Conservation (phyloP, 1,140 invertebrate species). For the Homarus americanus region DNA sequence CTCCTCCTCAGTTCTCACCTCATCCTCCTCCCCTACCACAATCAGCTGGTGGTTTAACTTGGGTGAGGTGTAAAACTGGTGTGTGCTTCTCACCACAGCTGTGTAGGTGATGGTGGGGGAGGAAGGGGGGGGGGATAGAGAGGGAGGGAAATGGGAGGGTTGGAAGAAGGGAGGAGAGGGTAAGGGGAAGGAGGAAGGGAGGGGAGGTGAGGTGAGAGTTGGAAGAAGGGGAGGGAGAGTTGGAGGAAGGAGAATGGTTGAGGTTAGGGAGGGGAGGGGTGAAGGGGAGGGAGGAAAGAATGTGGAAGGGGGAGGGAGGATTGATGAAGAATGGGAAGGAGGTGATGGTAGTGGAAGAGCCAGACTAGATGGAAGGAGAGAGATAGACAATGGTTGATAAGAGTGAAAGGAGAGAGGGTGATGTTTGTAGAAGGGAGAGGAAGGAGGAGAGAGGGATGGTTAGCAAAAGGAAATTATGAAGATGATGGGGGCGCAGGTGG, state of each 20-base stretch:
- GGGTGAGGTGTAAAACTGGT: too few species aligned
- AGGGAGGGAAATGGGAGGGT: background rate
- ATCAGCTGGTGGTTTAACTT: too few species aligned
- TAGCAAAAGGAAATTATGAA: background rate
- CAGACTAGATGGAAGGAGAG: background rate
- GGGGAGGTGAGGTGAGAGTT: background rate
- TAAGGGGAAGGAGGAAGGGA: background rate
- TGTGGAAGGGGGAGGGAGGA: background rate
- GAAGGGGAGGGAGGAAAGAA: background rate
- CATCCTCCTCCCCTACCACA: too few species aligned
- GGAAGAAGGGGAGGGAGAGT: background rate
- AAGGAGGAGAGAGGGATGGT: background rate
- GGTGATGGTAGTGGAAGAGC: background rate
- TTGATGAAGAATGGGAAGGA: background rate
- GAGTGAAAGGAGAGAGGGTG: background rate
- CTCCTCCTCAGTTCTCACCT: too few species aligned
- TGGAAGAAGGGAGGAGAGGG: background rate
- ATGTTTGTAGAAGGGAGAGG: too few species aligned
- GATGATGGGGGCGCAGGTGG: background rate
- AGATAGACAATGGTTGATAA: background rate
- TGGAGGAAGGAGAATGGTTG: background rate
- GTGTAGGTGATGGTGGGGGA: too few species aligned
- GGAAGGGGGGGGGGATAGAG: background rate
- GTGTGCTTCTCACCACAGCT: too few species aligned
- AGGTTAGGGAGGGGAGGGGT: background rate